Evolutionary conservation across 2,113 vertebrate species (phyloP), one percentile per base, ranked within the genome.

Genomic region (Ursus arctos): DNA sequence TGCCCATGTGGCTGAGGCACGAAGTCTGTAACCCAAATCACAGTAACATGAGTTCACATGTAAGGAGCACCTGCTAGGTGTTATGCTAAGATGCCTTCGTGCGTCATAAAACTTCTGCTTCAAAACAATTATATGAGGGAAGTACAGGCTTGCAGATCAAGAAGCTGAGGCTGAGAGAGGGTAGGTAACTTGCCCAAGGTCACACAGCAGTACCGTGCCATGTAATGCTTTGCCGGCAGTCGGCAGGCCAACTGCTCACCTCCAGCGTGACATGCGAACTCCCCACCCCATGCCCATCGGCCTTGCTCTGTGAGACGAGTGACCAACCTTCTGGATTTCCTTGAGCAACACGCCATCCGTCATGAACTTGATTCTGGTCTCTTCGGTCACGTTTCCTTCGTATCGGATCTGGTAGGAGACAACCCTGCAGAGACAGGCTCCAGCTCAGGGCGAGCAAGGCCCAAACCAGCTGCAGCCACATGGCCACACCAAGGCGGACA

Each of bases 281-380:
- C 6, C 65, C 43, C 9, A 1, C 31, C 16, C 12, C 61, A 7
- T 0, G 0, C 4, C 6, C 3, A 0, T 0, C 0, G 1, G 24
- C 40, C 26, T 4, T 15, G 43, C 4, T 0, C 0, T 4, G 0
- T 1, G 33, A 16, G 16, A 16, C 1, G 5, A 86, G 6, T n/a
- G 6, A 14, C 72, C 43, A 28, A 99, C 99, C 99, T 99, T 99
- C 98, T 99, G 99, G 93, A 99, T 99, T 98, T 99, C 99, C 95
- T 99, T 99, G 91, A 99, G 98, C 84, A 99, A 97, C 71, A 99
- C 99, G 1, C 99, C 99, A 1, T 99, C 99, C 0, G 99, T 99
- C 99, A 99, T 99, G 98, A 99, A 99, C 98, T 99, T 99, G 97
- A 99, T 99, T 91, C 98, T 99, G 0, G 99, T 99, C 49, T 99